These are phyloP conservation scores for Linepithema humile DNA, from an alignment of 1,140 invertebrate genomes.

Conservation along the genomic window DNA sequence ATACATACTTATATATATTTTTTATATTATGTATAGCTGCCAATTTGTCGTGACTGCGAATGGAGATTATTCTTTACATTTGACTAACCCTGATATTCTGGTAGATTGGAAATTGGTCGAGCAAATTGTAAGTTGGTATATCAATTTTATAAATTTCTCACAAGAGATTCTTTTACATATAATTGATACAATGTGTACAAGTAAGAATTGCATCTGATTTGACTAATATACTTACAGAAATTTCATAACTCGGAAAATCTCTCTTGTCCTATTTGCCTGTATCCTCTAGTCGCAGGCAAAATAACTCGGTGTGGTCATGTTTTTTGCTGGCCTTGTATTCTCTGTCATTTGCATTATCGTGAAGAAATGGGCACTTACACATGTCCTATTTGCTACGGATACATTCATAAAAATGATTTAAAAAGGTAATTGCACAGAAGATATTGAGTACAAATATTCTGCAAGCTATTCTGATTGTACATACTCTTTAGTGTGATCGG, in stretches of 20 bases:
- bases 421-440: slow-evolving; percentile 87
- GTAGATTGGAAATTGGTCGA: slow-evolving; percentile 97
- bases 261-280: slow-evolving; percentile 96
- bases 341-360: slow-evolving; percentile 95
- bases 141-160: neutral
- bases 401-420: slow-evolving; percentile 90
- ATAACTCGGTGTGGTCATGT: slow-evolving; percentile 98
- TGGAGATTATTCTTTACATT: slow-evolving; percentile 91
- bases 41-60: slow-evolving; percentile 95
- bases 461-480: neutral
- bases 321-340: slow-evolving; percentile 97
- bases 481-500: slow-evolving; percentile 85
- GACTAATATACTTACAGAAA: slow-evolving; percentile 81
- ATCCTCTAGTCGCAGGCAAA: slow-evolving; percentile 92
- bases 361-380: slow-evolving; percentile 88
- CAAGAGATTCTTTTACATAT: neutral
- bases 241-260: slow-evolving; percentile 88
- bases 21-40: slow-evolving; percentile 89
- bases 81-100: slow-evolving; percentile 93
- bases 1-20: slow-evolving; percentile 6
- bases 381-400: slow-evolving; percentile 95
- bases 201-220: neutral
- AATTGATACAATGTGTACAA: neutral
- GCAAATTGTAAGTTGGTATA: slow-evolving; percentile 90
- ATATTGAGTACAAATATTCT: neutral